These are phyloP conservation scores for Chaetophractus vellerosus DNA, from an alignment of 2,797 vertebrate genomes.

Conservation along the genomic window DNA sequence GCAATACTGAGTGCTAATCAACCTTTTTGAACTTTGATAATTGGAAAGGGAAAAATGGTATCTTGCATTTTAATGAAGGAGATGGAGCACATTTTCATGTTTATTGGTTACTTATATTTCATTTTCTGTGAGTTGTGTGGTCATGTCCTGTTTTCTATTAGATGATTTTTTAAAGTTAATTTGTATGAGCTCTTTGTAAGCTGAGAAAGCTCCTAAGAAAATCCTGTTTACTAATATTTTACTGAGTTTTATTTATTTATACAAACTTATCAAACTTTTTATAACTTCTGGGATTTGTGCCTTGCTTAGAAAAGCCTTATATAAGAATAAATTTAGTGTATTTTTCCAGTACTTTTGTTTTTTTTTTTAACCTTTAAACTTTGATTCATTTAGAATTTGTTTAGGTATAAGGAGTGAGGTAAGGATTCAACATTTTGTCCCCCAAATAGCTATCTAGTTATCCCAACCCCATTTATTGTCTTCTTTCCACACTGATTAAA, in stretches of 20 bases:
- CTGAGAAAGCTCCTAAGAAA: conserved; percentile 63
- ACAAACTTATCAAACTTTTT: conserved; percentile 64
- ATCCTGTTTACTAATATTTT: conserved; percentile 67
- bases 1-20: conserved; percentile 22
- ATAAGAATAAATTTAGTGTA: conserved; percentile 75
- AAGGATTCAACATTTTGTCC: conserved; percentile 42
- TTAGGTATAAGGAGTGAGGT: conserved; percentile 44
- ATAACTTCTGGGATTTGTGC: conserved; percentile 53
- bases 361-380: conserved; percentile 58
- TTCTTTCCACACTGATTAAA: conserved; percentile 48
- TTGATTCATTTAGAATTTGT: conserved; percentile 65
- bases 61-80: conserved; percentile 67
- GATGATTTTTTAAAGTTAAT: conserved; percentile 58
- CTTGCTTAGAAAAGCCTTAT: conserved; percentile 56
- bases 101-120: conserved; percentile 47
- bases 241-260: conserved; percentile 61
- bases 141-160: conserved; percentile 62
- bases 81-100: conserved; percentile 62
- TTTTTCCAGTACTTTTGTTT: conserved; percentile 63
- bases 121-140: conserved; percentile 67
- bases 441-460: conserved; percentile 33
- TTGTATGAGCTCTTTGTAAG: conserved; percentile 67
- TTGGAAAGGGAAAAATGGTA: conserved; percentile 62
- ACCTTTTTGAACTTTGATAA: conserved; percentile 38
- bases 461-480: conserved; percentile 11